phyloP scores from a whole-genome alignment of 2,797 vertebrate genomes.

The Rhinophrynus dorsalis region DNA sequence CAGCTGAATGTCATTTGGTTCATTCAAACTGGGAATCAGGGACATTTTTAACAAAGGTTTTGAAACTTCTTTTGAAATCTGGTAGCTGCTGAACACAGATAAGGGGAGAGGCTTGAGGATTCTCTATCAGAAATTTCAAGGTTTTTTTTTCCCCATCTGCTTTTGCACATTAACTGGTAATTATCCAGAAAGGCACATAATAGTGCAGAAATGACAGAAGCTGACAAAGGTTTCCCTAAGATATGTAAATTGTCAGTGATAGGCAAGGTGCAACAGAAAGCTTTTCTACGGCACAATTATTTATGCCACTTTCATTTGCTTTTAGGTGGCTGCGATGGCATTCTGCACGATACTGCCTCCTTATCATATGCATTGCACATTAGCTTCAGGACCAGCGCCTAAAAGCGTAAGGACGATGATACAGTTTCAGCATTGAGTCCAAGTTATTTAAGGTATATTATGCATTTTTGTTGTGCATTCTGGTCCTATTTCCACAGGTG shows the following conservation, averaged over 20 bases:
- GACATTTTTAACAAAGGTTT: constrained; percentile 80
- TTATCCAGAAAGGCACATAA: constrained; percentile 79
- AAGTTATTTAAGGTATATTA: background rate
- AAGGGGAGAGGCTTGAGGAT: constrained; percentile 77
- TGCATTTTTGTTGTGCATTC: background rate
- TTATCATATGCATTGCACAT: constrained; percentile 66
- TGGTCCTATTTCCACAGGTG: background rate
- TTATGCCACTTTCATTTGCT: constrained; percentile 71
- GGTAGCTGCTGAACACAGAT: constrained; percentile 74
- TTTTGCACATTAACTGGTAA: constrained; percentile 80
- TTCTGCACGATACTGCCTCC: constrained; percentile 39
- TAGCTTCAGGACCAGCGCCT: constrained; percentile 53
- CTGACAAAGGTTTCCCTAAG: constrained; percentile 75
- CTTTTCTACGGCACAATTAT: constrained; percentile 72
- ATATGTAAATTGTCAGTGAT: constrained; percentile 78
- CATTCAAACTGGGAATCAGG: constrained; percentile 75
- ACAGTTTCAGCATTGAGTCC: background rate
- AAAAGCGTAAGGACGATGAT: constrained; percentile 48
- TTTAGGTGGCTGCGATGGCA: constrained; percentile 66
- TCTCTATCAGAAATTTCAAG: constrained; percentile 79
- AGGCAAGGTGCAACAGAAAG: constrained; percentile 68
- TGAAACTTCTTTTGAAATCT: constrained; percentile 79
- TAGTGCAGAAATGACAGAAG: constrained; percentile 73
- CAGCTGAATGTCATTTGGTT: constrained; percentile 77
- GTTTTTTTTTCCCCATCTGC: constrained; percentile 68